These are phyloP conservation scores for Notarius lentiginosus DNA, from an alignment of 2,113 vertebrate species.

Conservation along the genomic window DNA sequence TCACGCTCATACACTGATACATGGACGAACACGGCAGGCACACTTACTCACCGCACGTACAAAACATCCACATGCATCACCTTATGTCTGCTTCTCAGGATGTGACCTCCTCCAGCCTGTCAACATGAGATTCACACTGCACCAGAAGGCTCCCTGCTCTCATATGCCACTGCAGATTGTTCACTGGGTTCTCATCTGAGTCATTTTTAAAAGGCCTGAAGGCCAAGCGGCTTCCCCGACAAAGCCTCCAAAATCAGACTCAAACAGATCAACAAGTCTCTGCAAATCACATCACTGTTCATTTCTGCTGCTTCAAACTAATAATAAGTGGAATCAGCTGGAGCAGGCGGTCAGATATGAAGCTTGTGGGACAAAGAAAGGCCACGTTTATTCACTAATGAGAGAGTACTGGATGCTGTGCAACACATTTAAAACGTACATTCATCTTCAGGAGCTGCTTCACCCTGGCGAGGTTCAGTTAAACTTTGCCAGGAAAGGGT, in stretches of 20 bases:
- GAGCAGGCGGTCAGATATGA: neutral
- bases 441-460: neutral
- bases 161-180: conserved; percentile 38
- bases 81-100: conserved; percentile 25
- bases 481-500: neutral
- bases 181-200: conserved; percentile 22
- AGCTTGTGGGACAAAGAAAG: neutral
- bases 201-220: conserved; percentile 28
- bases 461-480: neutral
- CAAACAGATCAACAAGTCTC: conserved; percentile 13
- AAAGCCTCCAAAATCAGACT: neutral
- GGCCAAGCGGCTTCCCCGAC: conserved; percentile 9
- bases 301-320: neutral
- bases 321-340: neutral
- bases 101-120: conserved; percentile 8
- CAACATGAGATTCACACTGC: conserved; percentile 15
- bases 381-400: neutral
- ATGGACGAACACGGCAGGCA: neutral
- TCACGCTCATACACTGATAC: conserved; percentile 19
- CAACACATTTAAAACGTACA: neutral
- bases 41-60: conserved; percentile 1
- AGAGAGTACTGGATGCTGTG: neutral
- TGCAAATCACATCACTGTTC: neutral
- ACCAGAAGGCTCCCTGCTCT: conserved; percentile 31
- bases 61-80: neutral